These are phyloP conservation scores for Tridacna crocea DNA, from an alignment of 2,888 invertebrate species.

Conservation along the genomic window DNA sequence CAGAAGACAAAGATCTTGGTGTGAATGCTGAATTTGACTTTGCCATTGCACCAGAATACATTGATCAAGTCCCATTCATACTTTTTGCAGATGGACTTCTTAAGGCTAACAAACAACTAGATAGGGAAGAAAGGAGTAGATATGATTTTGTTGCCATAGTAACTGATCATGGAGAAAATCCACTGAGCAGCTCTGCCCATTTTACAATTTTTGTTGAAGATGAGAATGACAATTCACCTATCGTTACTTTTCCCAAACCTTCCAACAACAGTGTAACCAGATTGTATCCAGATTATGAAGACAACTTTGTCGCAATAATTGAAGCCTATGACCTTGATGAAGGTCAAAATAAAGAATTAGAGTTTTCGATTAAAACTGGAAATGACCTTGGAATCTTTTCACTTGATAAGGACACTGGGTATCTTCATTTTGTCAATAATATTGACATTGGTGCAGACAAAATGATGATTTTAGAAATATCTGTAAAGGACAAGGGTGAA, in stretches of 20 bases:
- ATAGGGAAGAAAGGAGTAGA: conserved; percentile 69
- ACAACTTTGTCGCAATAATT: conserved; percentile 55
- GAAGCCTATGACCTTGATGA: conserved; percentile 67
- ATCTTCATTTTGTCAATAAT: conserved; percentile 38
- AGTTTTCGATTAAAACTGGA: conserved; percentile 62
- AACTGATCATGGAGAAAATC: conserved; percentile 67
- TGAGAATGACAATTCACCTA: conserved; percentile 73
- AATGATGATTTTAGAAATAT: conserved; percentile 56
- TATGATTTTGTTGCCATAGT: conserved; percentile 70
- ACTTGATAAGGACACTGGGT: conserved; percentile 44
- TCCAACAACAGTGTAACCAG: conserved; percentile 68
- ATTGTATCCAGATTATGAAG: conserved; percentile 52
- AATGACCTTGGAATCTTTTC: conserved; percentile 64
- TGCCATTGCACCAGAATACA: conserved; percentile 54
- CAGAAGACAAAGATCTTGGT: conserved; percentile 69
- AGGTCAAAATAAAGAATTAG: conserved; percentile 60
- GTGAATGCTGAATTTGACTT: conserved; percentile 68
- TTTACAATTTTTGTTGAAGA: conserved; percentile 71
- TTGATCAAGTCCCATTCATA: conserved; percentile 68
- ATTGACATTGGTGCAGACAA: conserved; percentile 60
- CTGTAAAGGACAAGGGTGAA: conserved; percentile 63
- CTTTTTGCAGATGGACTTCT: conserved; percentile 68
- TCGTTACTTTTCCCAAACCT: conserved; percentile 73
- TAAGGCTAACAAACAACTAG: conserved; percentile 66
- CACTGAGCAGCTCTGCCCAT: conserved; percentile 65